Evolutionary conservation across 2,888 invertebrate genomes (phyloP), one percentile per base, ranked within the genome.

Genomic region (Amphiduros pacificus): DNA sequence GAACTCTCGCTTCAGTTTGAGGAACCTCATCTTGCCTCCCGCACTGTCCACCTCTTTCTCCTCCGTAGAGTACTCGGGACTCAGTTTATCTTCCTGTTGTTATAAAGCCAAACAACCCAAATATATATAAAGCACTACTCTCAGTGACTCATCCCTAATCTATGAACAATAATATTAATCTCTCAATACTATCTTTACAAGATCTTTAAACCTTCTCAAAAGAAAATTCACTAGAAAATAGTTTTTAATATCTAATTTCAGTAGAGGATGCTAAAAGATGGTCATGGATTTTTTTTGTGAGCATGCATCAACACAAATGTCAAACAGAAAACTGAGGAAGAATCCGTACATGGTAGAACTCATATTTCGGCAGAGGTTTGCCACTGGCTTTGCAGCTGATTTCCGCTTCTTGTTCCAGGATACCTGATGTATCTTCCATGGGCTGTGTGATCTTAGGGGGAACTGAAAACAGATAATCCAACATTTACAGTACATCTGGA

Each of bases 281-380:
- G n/a, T n/a, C 17, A 17, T 36, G 36, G 11, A 36, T 14, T 36
- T 36, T 36, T 36, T 36, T 36, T 36, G 14, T 9, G 14, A 36
- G 11, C 36, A 36, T 36, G 36, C 36, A 36, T 14, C 36, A 36
- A 36, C 11, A 14, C 36, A 36, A 36, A 36, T 14, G 9, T 36
- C 17, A 17, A 9, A 36, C 36, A 36, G 14, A 36, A 36, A 36
- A 36, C 36, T 17, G 11, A 36, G 36, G 11, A 49, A 49, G 9
- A 20, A 51, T 9, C n/a, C 51, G 9, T 36, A 70, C 69, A 66
- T 62, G 67, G 50, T 49, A 67, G 61, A 71, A 71, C 48, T 68
- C 63, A 22, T 63, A 67, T 49, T 64, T 70, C 4, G 70, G 69
- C 11, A 31, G n/a, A 1, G 70, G 70, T 6, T 61, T 44, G 24